Evolutionary conservation across 2,797 vertebrate species (phyloP), one percentile per base, ranked within the genome.

Genomic region (Lutjanus campechanus): DNA sequence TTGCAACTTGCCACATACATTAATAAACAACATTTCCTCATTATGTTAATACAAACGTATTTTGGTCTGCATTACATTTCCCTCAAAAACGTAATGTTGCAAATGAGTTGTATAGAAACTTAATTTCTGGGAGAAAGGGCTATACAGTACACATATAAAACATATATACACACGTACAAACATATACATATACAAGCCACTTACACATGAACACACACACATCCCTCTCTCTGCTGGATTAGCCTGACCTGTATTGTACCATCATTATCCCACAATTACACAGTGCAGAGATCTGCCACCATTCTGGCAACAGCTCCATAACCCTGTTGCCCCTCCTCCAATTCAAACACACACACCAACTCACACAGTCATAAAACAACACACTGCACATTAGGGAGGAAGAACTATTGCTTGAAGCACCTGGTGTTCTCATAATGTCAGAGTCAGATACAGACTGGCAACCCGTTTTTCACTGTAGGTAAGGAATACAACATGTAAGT

Each of bases 391-490:
- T 76, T 44, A 66, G 46, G 69, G 73, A 77, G 29, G 56, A 71
- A 65, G 72, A 82, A 47, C 63, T 77, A 55, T 65, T 86, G 81
- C 84, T 87, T 78, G 77, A 75, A 90, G 78, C 85, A 89, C 85
- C 85, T 83, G 74, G 76, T 88, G 90, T 85, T 91, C 88, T 84
- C 79, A 88, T 85, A 88, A 89, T 78, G 77, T 89, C 87, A 91
- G 44, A 77, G 67, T 76, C 69, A 80, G 53, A 84, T 40, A 77
- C 70, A 81, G 64, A 75, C 69, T 44, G 44, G 81, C 70, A 88
- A 80, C 54, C 40, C 0, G 16, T 61, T 87, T 83, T 85, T 74
- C 69, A 71, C 49, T 68, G 70, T n/a, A 19, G 63, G 43, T 44
- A 25, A 43, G 47, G 20, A 71, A 75, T 72, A 44, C 29, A 56